Conservation (phyloP, 2,888 invertebrate species). For the Podotricha telesiphe region DNA sequence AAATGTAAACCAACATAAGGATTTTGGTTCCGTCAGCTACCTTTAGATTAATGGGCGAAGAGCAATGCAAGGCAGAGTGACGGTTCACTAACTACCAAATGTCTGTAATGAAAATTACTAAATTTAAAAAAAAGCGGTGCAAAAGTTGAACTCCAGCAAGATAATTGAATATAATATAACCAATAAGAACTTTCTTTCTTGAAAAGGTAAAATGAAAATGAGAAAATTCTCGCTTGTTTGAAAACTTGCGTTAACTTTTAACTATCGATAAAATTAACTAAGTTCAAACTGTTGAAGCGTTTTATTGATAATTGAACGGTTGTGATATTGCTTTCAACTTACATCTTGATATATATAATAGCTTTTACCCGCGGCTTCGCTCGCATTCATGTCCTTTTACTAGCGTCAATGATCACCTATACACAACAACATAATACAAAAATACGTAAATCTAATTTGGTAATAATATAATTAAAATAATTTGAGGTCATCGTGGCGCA, state of each 20-base stretch:
- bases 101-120: not conserved
- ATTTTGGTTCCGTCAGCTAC: too few relatives aligned
- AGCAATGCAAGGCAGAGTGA: too few relatives aligned
- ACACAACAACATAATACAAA: too few relatives aligned
- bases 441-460: too few relatives aligned
- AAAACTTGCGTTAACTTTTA: conserved; percentile 36
- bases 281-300: conserved; percentile 29
- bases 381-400: too few relatives aligned
- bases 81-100: too few relatives aligned
- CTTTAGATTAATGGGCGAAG: too few relatives aligned
- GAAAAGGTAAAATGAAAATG: conserved; percentile 26
- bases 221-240: conserved; percentile 15
- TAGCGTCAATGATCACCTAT: too few relatives aligned
- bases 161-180: conserved; percentile 19
- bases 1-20: too few relatives aligned
- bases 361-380: not conserved
- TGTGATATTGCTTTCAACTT: conserved; percentile 1
- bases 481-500: too few relatives aligned
- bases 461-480: too few relatives aligned
- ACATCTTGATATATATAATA: not conserved
- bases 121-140: not conserved
- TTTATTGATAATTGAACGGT: conserved; percentile 34
- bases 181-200: conserved; percentile 19
- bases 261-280: conserved; percentile 40
- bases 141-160: not conserved